Percentiles rank a stretch among this genome's conserved stretches.
Evolutionary conservation across 1,140 invertebrate species (phyloP).

Genomic region (Anagrus nilaparvatae): DNA sequence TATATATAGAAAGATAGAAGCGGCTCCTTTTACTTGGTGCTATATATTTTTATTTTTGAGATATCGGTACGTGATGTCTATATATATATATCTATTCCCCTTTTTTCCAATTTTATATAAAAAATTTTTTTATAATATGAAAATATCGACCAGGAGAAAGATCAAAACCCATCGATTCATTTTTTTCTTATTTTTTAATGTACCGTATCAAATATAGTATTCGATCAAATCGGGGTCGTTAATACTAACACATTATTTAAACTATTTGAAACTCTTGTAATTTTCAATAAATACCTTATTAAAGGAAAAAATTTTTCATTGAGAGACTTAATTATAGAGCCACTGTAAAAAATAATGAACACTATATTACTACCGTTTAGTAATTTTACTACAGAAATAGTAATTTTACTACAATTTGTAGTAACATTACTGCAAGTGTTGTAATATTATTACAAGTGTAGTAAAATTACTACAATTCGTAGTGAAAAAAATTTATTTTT

Average conservation of each 20-base stretch:
- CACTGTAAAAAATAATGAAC: background rate
- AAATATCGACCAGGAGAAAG: constrained; percentile 1
- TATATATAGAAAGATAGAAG: too few species aligned
- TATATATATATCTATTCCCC: background rate
- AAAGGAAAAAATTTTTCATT: background rate
- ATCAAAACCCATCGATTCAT: background rate
- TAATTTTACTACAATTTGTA: too few species aligned
- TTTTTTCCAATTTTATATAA: too few species aligned
- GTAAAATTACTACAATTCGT: too few species aligned
- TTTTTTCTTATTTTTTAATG: background rate
- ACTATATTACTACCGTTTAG: too few species aligned
- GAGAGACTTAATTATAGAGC: background rate
- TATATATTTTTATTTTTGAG: constrained; percentile 2
- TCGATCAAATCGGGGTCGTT: too few species aligned
- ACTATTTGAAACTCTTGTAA: background rate
- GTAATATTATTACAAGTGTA: too few species aligned
- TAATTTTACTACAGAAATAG: too few species aligned
- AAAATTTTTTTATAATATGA: too few species aligned
- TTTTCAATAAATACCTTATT: background rate
- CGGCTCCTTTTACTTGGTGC: background rate
- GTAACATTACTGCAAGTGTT: too few species aligned
- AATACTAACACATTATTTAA: too few species aligned
- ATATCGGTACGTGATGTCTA: constrained; percentile 14
- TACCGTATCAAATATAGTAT: background rate
- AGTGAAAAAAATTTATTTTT: too few species aligned